phyloP scores from a whole-genome alignment of 1,140 invertebrate genomes.

The Cheumatopsyche charites region DNA sequence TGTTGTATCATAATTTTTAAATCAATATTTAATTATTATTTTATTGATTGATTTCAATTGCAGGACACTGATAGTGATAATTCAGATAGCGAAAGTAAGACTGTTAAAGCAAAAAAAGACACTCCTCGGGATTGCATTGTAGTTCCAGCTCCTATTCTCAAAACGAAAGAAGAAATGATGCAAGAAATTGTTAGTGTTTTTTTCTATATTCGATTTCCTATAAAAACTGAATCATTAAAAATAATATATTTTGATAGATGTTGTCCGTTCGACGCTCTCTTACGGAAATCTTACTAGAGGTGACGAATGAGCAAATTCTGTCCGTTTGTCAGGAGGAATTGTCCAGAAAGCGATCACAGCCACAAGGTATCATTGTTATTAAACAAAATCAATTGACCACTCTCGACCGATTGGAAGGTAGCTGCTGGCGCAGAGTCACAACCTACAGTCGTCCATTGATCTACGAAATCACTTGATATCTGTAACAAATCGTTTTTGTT shows the following conservation, averaged over 20 bases:
- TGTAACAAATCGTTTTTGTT: neutral
- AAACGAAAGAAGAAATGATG: conserved; percentile 57
- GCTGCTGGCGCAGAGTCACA: neutral
- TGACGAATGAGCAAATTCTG: conserved; percentile 88
- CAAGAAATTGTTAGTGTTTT: conserved; percentile 60
- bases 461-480: neutral
- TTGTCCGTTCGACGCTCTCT: conserved; percentile 81
- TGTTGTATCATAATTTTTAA: neutral
- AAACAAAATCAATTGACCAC: conserved; percentile 37
- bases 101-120: conserved; percentile 42
- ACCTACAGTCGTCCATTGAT: neutral
- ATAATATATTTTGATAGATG: conserved; percentile 70
- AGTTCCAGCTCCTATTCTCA: conserved; percentile 44
- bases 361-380: conserved; percentile 56
- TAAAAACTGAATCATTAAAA: conserved; percentile 15
- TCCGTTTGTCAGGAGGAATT: conserved; percentile 76
- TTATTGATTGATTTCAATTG: conserved; percentile 13
- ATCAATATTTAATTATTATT: neutral
- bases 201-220: neutral
- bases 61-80: conserved; percentile 54
- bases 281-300: conserved; percentile 92
- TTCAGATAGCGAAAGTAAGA: conserved; percentile 49
- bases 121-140: neutral
- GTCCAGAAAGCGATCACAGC: conserved; percentile 58
- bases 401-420: conserved; percentile 23